These are phyloP conservation scores for Parazoanthus darwini DNA, from an alignment of 92 coral and sea anemone genomes.

Conservation along the genomic window DNA sequence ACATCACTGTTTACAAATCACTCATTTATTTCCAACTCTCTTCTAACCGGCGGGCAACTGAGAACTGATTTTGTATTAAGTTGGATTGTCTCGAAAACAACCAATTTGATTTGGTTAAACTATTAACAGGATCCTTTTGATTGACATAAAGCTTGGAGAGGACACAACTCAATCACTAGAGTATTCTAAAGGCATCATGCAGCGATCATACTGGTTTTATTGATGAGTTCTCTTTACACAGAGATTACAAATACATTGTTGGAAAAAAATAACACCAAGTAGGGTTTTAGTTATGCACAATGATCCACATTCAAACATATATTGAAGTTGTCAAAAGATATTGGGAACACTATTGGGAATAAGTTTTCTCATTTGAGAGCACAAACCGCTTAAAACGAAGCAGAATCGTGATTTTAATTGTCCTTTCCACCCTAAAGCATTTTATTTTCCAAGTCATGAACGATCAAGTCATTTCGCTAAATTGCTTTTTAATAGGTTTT, in stretches of 20 bases:
- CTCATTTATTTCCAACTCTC: too few species aligned
- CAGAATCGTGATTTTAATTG: neutral
- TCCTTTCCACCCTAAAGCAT: neutral
- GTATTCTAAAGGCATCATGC: neutral
- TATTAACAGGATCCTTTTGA: too few species aligned
- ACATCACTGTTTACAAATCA: too few species aligned
- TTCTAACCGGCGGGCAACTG: neutral
- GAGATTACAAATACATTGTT: neutral
- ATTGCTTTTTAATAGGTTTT: neutral
- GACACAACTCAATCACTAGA: neutral
- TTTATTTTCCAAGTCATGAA: neutral
- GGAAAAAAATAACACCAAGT: neutral
- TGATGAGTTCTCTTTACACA: slow-evolving; percentile 5
- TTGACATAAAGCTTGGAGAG: too few species aligned
- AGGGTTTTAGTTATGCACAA: neutral
- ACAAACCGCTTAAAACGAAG: neutral
- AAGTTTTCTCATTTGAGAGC: neutral
- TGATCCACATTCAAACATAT: neutral
- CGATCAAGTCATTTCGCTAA: neutral
- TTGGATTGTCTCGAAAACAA: neutral
- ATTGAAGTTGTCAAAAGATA: neutral
- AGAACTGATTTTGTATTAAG: too few species aligned
- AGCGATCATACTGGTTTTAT: neutral
- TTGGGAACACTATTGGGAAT: neutral
- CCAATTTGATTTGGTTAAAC: neutral